Conservation (phyloP, 2,797 vertebrate genomes). For the Trachops cirrhosus region DNA sequence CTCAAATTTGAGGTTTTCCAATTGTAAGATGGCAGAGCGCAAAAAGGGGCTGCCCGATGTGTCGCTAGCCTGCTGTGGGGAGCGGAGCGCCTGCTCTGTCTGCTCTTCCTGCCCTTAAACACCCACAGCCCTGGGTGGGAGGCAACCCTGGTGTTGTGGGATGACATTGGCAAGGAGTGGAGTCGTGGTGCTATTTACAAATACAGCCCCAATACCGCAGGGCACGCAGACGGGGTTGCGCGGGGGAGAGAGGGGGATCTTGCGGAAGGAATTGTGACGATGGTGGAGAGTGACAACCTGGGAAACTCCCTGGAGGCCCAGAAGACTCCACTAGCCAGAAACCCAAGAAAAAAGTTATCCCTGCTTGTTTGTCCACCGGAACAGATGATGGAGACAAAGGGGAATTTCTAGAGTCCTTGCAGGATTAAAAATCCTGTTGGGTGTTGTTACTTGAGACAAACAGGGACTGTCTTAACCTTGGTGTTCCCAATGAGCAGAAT, state of each 20-base stretch:
- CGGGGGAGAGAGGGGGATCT: background rate
- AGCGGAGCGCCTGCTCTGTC: fast-evolving
- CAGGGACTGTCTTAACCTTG: background rate
- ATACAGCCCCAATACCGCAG: background rate
- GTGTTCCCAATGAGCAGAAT: background rate
- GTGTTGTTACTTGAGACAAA: background rate
- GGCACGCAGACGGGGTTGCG: background rate
- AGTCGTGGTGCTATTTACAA: background rate
- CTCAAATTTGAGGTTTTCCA: background rate
- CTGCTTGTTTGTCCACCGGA: background rate
- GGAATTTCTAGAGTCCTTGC: background rate
- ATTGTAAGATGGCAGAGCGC: background rate
- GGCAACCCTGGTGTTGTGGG: fast-evolving
- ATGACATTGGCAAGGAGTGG: background rate
- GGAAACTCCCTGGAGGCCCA: background rate
- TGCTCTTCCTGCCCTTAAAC: background rate
- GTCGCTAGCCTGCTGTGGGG: background rate
- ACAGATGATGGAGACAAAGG: background rate
- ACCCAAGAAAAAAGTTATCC: background rate
- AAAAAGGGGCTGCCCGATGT: background rate
- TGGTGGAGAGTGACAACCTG: background rate
- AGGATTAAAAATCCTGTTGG: background rate
- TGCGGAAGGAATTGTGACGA: background rate
- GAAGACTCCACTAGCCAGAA: background rate
- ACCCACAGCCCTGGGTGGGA: background rate